phyloP scores from a whole-genome alignment of 2,113 vertebrate species.

The Spermophilus dauricus region DNA sequence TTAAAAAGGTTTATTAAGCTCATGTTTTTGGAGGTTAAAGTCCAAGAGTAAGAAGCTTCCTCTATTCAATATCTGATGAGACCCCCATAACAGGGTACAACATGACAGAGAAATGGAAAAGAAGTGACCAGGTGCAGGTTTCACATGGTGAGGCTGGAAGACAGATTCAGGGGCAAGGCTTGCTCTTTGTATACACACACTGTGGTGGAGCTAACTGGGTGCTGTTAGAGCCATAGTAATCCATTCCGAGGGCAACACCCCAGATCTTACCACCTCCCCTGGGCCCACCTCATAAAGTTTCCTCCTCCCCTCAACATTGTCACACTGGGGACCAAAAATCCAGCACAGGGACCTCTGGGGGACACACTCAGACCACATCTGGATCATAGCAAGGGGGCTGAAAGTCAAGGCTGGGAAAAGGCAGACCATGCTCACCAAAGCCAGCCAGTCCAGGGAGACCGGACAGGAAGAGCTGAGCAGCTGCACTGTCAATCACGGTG shows the following conservation, averaged over 20 bases:
- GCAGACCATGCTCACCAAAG: not conserved
- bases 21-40: not conserved
- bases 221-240: not conserved
- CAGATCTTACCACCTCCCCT: not conserved
- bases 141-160: not conserved
- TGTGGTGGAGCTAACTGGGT: not conserved
- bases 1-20: not conserved
- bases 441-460: not conserved
- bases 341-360: not conserved
- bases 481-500: not conserved
- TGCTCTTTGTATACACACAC: not conserved
- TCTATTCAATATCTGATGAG: not conserved
- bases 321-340: not conserved
- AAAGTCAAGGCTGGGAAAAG: not conserved
- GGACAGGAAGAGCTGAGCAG: not conserved
- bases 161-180: not conserved
- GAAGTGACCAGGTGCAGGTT: not conserved
- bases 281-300: not conserved
- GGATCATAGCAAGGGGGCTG: not conserved
- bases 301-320: not conserved
- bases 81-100: too few species aligned
- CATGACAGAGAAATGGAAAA: not conserved
- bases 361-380: not conserved
- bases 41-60: not conserved
- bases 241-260: not conserved